A percentile compares a stretch with the other conserved stretches of the same genome.
phyloP scores from a whole-genome alignment of 2,113 vertebrate species.

The Caracal caracal region DNA sequence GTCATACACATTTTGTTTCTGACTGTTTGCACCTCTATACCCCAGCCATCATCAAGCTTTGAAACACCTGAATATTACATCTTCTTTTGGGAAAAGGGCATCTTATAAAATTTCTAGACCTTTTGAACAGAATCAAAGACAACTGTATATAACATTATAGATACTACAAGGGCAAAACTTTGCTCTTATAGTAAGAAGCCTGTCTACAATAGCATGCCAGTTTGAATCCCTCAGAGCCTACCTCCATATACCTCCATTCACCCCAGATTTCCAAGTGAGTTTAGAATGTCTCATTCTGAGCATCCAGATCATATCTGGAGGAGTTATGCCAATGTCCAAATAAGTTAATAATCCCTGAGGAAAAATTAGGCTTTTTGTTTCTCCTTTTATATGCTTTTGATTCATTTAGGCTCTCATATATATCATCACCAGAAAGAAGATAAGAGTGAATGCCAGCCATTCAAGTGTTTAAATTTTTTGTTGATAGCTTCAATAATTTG shows the following conservation, averaged over 20 bases:
- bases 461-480: not conserved
- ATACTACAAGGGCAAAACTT: not conserved
- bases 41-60: not conserved
- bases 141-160: not conserved
- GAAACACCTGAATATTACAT: not conserved
- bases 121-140: conserved; percentile 22
- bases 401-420: conserved; percentile 26
- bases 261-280: conserved; percentile 25
- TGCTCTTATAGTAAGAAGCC: conserved; percentile 24
- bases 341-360: conserved; percentile 1
- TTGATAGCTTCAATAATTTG: conserved; percentile 35
- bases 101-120: not conserved
- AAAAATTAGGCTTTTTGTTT: conserved; percentile 8
- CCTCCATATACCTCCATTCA: not conserved
- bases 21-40: not conserved
- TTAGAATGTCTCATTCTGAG: conserved; percentile 38
- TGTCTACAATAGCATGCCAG: not conserved
- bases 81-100: not conserved
- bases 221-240: not conserved
- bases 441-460: not conserved
- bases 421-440: conserved; percentile 2
- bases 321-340: not conserved
- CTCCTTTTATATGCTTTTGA: not conserved
- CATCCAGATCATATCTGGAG: conserved; percentile 7
- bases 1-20: not conserved